A percentile compares a stretch with the other conserved stretches of the same genome.
Conservation (phyloP, 2,888 invertebrate genomes). For the Heliconius ethilla region DNA sequence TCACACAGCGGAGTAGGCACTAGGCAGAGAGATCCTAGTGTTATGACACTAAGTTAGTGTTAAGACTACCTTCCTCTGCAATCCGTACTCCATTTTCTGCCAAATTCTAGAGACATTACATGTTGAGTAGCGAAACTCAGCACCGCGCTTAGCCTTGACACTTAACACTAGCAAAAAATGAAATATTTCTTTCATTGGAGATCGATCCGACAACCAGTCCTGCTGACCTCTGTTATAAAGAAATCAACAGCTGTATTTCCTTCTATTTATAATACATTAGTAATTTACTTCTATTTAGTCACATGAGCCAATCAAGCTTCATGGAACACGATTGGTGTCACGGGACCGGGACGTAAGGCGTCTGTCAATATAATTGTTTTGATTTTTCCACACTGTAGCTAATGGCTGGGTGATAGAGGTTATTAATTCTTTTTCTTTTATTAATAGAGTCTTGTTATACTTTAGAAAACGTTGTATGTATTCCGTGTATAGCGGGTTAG, state of each 20-base stretch:
- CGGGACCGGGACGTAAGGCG: constrained; percentile 33
- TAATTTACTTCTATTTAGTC: constrained; percentile 6
- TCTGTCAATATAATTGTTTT: constrained; percentile 21
- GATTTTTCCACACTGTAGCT: neutral
- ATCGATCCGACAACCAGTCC: neutral
- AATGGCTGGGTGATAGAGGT: neutral
- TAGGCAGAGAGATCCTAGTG: no score
- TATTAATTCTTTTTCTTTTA: neutral
- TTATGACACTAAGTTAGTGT: no score
- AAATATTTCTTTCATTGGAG: neutral
- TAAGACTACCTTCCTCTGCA: no score
- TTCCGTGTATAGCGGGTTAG: neutral
- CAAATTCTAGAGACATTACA: no score
- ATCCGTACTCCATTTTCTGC: no score
- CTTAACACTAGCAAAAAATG: no score
- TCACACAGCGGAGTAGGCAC: no score
- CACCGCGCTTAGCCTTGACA: no score
- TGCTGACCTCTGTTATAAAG: neutral
- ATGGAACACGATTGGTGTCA: constrained; percentile 42
- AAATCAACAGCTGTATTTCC: neutral
- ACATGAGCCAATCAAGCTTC: constrained; percentile 28
- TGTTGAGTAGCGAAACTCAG: no score
- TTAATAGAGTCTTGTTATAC: neutral
- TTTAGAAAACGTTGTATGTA: neutral
- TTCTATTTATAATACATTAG: neutral